Evolutionary conservation across 2,888 invertebrate species (phyloP).

Genomic region (Amphiduros pacificus): DNA sequence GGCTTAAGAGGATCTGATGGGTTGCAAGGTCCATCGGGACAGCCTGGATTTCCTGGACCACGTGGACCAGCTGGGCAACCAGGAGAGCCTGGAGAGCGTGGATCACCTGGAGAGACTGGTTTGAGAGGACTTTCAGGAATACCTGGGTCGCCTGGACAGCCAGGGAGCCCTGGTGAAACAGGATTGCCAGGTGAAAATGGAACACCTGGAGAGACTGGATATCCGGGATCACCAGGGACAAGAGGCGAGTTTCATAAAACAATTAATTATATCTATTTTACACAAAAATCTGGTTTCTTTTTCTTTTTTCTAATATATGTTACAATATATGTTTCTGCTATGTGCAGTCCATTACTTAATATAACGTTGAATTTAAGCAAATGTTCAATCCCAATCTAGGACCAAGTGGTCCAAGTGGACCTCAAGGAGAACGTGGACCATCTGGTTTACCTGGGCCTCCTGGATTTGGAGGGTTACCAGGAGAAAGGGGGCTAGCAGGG

Average conservation of each 20-base stretch:
- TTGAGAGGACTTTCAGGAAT: constrained; percentile 27
- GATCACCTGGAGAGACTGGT: not conserved
- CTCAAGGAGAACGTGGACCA: constrained; percentile 18
- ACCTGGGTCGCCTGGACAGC: constrained; percentile 17
- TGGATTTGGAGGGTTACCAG: constrained; percentile 61
- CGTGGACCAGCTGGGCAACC: constrained; percentile 21
- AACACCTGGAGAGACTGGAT: constrained; percentile 16
- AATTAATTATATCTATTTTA: too few species aligned
- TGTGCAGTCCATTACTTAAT: too few species aligned
- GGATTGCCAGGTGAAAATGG: constrained; percentile 15
- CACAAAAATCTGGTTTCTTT: too few species aligned
- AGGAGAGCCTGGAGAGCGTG: constrained; percentile 21
- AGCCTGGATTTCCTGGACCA: constrained; percentile 25
- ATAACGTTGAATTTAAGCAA: too few species aligned
- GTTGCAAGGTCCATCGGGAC: constrained; percentile 19
- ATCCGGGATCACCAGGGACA: constrained; percentile 12
- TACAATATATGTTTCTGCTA: too few species aligned
- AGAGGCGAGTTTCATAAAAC: constrained; percentile 17
- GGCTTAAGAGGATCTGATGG: constrained; percentile 17
- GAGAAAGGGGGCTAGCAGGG: constrained; percentile 22
- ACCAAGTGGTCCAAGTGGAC: constrained; percentile 6
- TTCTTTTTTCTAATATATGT: too few species aligned
- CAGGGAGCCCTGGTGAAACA: constrained; percentile 14
- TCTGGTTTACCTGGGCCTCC: constrained; percentile 48
- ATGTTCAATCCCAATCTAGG: too few species aligned